Conservation (phyloP, 2,888 invertebrate genomes). For the Melangyna quadrimaculata region DNA sequence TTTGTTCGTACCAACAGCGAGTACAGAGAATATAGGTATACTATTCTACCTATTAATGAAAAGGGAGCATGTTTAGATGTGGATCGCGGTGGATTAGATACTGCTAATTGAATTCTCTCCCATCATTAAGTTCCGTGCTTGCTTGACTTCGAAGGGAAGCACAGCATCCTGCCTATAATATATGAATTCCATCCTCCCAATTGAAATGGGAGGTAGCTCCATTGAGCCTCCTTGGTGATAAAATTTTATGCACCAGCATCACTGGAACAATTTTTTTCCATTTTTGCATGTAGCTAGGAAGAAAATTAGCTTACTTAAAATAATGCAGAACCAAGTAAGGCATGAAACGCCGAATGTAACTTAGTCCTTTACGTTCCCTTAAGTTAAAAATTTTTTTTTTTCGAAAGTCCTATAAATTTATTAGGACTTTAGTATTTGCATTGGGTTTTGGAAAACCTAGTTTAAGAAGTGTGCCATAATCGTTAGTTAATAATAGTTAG, state of each 20-base stretch:
- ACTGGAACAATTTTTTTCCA: background rate
- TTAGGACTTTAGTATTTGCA: too few species aligned
- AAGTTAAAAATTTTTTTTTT: too few species aligned
- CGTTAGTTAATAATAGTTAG: too few species aligned
- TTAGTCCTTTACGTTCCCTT: too few species aligned
- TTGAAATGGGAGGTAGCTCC: background rate
- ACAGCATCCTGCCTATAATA: background rate
- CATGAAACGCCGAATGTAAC: background rate
- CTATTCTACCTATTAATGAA: background rate
- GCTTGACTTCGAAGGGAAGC: constrained; percentile 17
- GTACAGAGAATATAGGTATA: background rate
- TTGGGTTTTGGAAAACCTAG: too few species aligned
- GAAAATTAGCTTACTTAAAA: background rate
- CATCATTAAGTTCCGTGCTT: constrained; percentile 35
- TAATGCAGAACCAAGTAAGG: background rate
- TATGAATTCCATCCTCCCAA: background rate
- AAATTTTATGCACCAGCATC: constrained; percentile 21
- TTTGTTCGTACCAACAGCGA: background rate
- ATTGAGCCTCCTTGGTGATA: constrained; percentile 23
- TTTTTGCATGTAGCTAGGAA: background rate
- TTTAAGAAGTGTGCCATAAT: too few species aligned
- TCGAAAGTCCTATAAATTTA: too few species aligned
- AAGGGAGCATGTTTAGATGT: constrained; percentile 33
- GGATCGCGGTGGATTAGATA: constrained; percentile 57
- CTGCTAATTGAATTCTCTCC: constrained; percentile 60